Evolutionary conservation across 92 coral and sea anemone species (phyloP).

Genomic region (Porites cylindrica): DNA sequence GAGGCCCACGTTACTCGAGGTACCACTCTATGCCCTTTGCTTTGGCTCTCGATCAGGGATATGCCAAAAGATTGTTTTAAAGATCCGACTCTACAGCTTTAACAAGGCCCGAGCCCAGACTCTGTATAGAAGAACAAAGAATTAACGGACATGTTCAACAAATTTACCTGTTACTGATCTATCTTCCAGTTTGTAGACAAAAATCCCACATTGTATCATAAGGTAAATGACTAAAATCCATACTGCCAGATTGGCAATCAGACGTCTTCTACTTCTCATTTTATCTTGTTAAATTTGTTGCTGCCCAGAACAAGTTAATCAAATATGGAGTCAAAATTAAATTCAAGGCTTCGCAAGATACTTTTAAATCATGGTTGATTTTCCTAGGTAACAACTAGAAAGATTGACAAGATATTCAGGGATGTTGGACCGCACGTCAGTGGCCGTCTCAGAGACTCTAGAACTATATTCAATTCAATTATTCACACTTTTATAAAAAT

Average conservation of each 20-base stretch:
- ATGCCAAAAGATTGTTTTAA: too few relatives aligned
- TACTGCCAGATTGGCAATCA: slow-evolving; percentile 1
- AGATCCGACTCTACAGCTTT: too few relatives aligned
- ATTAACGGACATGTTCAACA: neutral
- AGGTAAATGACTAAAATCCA: slow-evolving; percentile 20
- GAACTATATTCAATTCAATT: too few relatives aligned
- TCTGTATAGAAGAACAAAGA: too few relatives aligned
- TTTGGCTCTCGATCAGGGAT: too few relatives aligned
- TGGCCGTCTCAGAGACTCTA: neutral
- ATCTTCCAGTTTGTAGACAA: slow-evolving; percentile 5
- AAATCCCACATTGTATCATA: slow-evolving; percentile 12
- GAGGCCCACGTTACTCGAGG: too few relatives aligned
- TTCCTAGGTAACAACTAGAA: neutral
- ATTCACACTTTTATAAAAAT: too few relatives aligned
- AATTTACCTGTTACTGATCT: slow-evolving; percentile 2
- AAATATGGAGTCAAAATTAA: neutral
- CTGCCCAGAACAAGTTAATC: neutral
- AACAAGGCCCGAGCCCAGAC: too few relatives aligned
- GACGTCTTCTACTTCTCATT: neutral
- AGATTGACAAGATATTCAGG: neutral
- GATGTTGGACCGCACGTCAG: neutral
- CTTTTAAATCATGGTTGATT: neutral
- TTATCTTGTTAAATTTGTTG: too few relatives aligned
- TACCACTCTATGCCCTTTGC: too few relatives aligned
- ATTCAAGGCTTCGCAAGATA: neutral